These are phyloP conservation scores for Myopa testacea DNA, from an alignment of 2,888 invertebrate genomes.

Conservation along the genomic window DNA sequence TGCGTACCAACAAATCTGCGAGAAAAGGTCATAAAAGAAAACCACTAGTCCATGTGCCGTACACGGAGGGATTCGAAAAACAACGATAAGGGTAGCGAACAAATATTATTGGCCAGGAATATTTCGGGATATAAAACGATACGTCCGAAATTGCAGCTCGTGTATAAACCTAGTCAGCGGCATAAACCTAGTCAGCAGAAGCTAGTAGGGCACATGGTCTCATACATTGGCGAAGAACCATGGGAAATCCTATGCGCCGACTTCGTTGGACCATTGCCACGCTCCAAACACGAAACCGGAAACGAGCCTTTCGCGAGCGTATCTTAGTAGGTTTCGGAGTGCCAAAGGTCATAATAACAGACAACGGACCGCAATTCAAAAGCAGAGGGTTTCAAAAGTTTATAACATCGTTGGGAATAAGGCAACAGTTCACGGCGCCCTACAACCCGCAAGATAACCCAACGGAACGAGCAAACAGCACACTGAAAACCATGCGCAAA, in stretches of 20 bases:
- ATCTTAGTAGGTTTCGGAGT: not conserved
- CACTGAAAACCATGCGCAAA: too few relatives aligned
- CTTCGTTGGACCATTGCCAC: not conserved
- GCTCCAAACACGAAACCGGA: not conserved
- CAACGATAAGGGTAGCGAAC: not conserved
- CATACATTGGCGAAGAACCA: not conserved
- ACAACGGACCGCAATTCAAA: not conserved
- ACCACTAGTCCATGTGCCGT: not conserved
- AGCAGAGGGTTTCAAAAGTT: not conserved
- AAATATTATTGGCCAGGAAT: constrained; percentile 2
- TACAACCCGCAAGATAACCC: constrained; percentile 22
- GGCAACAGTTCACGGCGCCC: constrained; percentile 7
- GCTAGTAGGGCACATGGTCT: not conserved
- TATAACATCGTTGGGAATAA: not conserved
- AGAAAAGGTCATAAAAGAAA: not conserved
- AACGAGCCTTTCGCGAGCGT: not conserved
- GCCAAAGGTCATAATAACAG: not conserved
- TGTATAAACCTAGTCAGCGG: not conserved
- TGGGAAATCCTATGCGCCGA: not conserved
- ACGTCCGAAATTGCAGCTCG: not conserved
- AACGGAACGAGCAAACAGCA: not conserved
- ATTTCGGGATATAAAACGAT: not conserved
- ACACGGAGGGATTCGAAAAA: not conserved
- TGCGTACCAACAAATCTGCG: not conserved
- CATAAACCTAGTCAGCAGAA: not conserved